Conservation (phyloP, 2,797 vertebrate species). For the Melanotaenia parkinsoni region DNA sequence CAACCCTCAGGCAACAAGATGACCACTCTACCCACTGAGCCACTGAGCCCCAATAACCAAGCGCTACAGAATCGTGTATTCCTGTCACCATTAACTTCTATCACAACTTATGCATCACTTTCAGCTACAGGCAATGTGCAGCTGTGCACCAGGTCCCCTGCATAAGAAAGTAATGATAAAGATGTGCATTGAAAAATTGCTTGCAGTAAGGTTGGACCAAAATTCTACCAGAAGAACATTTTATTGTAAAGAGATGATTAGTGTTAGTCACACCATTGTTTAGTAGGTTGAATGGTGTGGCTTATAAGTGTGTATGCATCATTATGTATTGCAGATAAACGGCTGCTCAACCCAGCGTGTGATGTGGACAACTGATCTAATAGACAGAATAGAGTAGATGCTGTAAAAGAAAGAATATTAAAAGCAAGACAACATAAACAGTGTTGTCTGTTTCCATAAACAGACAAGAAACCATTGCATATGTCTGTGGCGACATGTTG, state of each 20-base stretch:
- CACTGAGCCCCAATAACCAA: no score
- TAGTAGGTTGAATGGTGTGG: background rate
- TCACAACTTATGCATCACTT: no score
- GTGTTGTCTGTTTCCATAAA: slow-evolving; percentile 35
- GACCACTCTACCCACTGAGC: no score
- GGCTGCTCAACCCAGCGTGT: slow-evolving; percentile 33
- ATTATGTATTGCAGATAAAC: slow-evolving; percentile 36
- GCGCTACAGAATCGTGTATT: no score
- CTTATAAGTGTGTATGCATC: background rate
- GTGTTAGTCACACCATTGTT: background rate
- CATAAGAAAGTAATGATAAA: no score
- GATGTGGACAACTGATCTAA: slow-evolving; percentile 38
- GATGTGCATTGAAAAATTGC: background rate
- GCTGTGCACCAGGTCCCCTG: no score
- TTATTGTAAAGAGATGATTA: background rate
- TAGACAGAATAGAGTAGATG: slow-evolving; percentile 24
- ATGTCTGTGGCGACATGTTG: slow-evolving; percentile 25
- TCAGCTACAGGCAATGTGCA: no score
- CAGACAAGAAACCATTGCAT: slow-evolving; percentile 40
- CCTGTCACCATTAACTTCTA: no score
- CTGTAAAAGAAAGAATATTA: slow-evolving; percentile 23
- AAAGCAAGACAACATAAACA: slow-evolving; percentile 18
- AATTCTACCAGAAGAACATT: background rate
- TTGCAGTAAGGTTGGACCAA: background rate
- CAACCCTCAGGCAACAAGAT: no score